Base-by-base conservation (phyloP, 2,888 invertebrate genomes). In the Melieria omissa region DNA sequence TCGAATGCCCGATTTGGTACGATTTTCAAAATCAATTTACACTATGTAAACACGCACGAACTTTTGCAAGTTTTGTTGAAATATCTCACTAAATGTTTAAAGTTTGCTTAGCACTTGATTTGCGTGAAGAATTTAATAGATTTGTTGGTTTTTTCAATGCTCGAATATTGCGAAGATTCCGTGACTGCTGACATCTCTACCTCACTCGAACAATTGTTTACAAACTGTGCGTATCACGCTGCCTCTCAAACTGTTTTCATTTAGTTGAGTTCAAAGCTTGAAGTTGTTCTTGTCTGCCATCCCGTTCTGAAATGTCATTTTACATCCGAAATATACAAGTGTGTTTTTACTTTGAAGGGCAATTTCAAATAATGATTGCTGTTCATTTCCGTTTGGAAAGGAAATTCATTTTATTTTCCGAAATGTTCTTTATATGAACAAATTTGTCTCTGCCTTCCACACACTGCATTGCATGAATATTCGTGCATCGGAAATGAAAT, bases 161-260 rank as follows among this genome's bases (percentile, higher is more conserved):
- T 72, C 65, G 65, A 74, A 72, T 68, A 68, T 49, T 63, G 57
- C 72, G 74, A 75, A 74, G 77, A 70, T 77, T 78, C 65, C 70
- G 73, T 73, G 74, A 41, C 70, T 72, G 78, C 78, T 77, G 78
- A 78, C 78, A 76, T 78, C 77, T 75, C 67, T 69, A 62, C 61
- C 49, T 42, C 10, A 46, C 69, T 46, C 46, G 12, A 44, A 54
- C 69, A 69, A 62, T 62, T 62, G 54, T 62, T 69, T 62, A 55
- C 55, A 69, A 69, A 61, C 62, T 69, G 49, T 58, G 14, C 29
- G 4, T 42, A 47, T 29, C 61, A 44, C 67, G 61, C 44, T 7
- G 67, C 1, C 3, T 16, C 8, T 44, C 60, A 67, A 61, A 67
- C 49, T 67, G 60, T 60, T 46, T 29, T 9, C 14, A 9, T 41